A percentile compares a stretch with the other conserved stretches of the same genome.
Evolutionary conservation across 2,113 vertebrate species (phyloP).

Genomic region (Mesoclemmys tuberculata): DNA sequence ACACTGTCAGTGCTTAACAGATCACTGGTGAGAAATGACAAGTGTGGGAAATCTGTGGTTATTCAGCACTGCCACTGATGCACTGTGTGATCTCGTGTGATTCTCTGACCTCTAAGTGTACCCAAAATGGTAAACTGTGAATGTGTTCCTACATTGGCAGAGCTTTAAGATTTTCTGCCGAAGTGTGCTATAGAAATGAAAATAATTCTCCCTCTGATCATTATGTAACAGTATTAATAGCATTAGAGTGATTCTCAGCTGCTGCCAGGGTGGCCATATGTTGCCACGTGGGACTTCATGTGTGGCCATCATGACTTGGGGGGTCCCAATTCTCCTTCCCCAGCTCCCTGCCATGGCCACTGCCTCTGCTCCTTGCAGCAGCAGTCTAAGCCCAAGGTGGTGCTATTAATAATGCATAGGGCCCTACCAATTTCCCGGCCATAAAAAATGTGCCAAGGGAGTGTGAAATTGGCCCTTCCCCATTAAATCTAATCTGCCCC

Average conservation of each 20-base stretch:
- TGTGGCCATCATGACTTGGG: neutral
- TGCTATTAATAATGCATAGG: neutral
- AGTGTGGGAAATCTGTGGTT: neutral
- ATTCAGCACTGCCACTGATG: neutral
- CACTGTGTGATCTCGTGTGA: neutral
- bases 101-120: neutral
- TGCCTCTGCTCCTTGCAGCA: neutral
- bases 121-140: neutral
- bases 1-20: neutral
- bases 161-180: accelerated
- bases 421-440: no score
- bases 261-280: neutral
- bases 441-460: no score
- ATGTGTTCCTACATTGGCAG: neutral
- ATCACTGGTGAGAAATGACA: neutral
- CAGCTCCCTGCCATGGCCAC: neutral
- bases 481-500: no score
- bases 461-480: no score
- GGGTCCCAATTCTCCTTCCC: neutral
- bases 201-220: neutral
- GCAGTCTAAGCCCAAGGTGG: neutral
- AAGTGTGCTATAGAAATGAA: neutral
- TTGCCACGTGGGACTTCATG: neutral
- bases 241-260: neutral
- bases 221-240: neutral